phyloP scores from a whole-genome alignment of 2,888 invertebrate species.

The Anorthoa munda region DNA sequence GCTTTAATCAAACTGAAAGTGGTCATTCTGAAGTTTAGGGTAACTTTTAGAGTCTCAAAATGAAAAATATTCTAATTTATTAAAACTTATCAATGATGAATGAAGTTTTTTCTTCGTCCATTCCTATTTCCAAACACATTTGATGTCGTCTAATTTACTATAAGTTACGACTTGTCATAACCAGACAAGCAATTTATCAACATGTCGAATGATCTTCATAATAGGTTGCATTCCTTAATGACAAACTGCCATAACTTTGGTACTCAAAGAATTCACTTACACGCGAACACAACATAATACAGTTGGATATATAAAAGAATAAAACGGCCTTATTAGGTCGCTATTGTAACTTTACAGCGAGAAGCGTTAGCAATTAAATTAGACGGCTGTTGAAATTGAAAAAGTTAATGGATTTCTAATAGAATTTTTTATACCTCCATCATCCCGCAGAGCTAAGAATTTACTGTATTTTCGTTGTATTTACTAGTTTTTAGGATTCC shows the following conservation, averaged over 20 bases:
- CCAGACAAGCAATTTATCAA: constrained; percentile 35
- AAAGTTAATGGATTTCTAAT: constrained; percentile 78
- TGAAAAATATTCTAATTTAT: background rate
- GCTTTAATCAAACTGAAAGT: too few species aligned
- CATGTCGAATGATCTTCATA: constrained; percentile 31
- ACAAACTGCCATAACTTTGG: constrained; percentile 17
- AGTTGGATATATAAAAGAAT: constrained; percentile 27
- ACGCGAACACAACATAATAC: constrained; percentile 20
- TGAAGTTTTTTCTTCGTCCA: background rate
- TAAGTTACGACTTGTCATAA: constrained; percentile 25
- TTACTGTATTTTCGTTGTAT: constrained; percentile 35
- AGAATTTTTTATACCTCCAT: constrained; percentile 64
- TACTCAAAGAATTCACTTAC: constrained; percentile 39
- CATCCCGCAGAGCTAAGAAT: constrained; percentile 36
- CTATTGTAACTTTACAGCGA: constrained; percentile 73
- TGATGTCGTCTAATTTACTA: background rate
- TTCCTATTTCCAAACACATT: background rate
- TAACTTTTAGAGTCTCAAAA: background rate
- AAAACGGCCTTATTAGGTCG: constrained; percentile 43
- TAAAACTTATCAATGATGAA: background rate
- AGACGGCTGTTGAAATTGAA: constrained; percentile 74
- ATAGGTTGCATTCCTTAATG: constrained; percentile 37
- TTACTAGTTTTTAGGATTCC: constrained; percentile 27
- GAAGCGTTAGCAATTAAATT: constrained; percentile 74
- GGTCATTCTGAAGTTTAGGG: background rate